Evolutionary conservation across 2,888 invertebrate genomes (phyloP), one percentile per base, ranked within the genome.

Genomic region (Melanostoma mellinum): DNA sequence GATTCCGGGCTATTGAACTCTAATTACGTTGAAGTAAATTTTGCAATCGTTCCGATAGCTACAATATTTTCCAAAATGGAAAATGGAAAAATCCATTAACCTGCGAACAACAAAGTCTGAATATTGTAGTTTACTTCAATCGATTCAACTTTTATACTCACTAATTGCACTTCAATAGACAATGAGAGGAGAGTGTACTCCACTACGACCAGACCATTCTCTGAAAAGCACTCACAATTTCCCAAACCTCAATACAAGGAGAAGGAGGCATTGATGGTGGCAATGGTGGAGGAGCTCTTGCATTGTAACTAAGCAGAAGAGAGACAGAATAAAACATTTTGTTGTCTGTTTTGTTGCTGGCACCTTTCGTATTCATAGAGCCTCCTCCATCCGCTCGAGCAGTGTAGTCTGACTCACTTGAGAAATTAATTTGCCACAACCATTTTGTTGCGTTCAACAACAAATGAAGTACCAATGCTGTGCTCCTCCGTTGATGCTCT

Each of bases 141-240:
- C 46, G 40, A 69, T 44, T 36, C 55, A 73, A 63, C 68, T 69
- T 74, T 74, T 48, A 68, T 68, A 74, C 68, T 68, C 50, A 61
- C 55, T 69, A 80, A 74, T 65, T 80, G 79, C 69, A 69, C 74
- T 80, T 69, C 63, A 69, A 74, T 74, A 80, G 56, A 74, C 74
- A 74, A 74, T 69, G 68, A 69, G 61, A 48, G 20, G 20, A 20
- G 48, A 63, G 56, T n/a, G 46, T 74, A 63, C 63, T 63, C 44
- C 50, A 36, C 40, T 38, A 38, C 50, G 48, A 58, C 58, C 58
- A 61, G 38, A 38, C 63, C 50, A 63, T 63, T 38, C 63, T 50
- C 50, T 32, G 0, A n/a, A 63, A 61, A 63, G 48, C 30, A 63
- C 50, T 63, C 36, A 63, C 50, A 63, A 50, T 63, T 38, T 63